phyloP scores from a whole-genome alignment of 2,888 invertebrate genomes.

The Linnaemya tessellans region DNA sequence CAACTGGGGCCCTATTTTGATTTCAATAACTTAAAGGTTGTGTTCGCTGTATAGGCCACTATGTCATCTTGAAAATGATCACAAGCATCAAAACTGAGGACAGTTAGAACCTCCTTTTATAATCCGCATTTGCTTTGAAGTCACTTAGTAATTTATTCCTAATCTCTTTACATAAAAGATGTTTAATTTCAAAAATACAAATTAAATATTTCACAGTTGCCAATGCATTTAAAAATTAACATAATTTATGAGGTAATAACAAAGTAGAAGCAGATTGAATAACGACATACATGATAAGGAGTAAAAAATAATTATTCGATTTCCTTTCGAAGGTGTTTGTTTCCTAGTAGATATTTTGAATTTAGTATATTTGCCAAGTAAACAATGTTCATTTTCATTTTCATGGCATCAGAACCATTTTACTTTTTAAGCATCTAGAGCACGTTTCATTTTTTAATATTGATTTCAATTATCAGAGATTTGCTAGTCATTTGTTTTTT shows the following conservation, averaged over 20 bases:
- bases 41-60: no score
- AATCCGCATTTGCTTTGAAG: no score
- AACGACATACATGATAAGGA: constrained; percentile 12
- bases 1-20: no score
- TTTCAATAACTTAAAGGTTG: no score
- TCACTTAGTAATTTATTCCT: neutral
- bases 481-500: constrained; percentile 35
- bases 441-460: constrained; percentile 66
- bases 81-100: no score
- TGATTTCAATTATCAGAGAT: constrained; percentile 71
- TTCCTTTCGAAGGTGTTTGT: constrained; percentile 33
- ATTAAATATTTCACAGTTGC: neutral
- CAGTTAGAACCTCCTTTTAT: no score
- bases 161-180: neutral
- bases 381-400: constrained; percentile 50
- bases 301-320: constrained; percentile 46
- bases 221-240: constrained; percentile 32
- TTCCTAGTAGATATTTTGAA: neutral
- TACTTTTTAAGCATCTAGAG: constrained; percentile 52
- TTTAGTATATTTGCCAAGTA: constrained; percentile 45
- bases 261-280: neutral
- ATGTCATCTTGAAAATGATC: no score
- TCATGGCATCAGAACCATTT: constrained; percentile 31
- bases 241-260: constrained; percentile 43
- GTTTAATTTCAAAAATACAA: neutral